These are phyloP conservation scores for Prunella strophiata DNA, from an alignment of 2,797 vertebrate species.

Conservation along the genomic window DNA sequence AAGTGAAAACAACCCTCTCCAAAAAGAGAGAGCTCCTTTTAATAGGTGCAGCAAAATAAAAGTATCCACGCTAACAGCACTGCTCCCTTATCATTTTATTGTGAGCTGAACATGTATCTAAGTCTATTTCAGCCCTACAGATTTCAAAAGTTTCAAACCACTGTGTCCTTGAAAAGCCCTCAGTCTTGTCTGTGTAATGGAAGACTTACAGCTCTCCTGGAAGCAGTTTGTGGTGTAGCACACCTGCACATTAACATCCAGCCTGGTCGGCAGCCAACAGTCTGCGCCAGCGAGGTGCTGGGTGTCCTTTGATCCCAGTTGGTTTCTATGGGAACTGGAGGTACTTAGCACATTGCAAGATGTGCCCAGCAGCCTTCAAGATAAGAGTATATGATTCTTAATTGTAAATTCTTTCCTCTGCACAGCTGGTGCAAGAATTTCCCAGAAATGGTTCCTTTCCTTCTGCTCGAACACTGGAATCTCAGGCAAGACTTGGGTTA, in stretches of 20 bases:
- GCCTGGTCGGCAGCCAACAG: background rate
- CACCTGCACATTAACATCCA: constrained; percentile 29
- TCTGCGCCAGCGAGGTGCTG: background rate
- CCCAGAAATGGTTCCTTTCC: background rate
- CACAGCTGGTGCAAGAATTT: background rate
- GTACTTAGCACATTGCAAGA: background rate
- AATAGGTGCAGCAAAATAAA: background rate
- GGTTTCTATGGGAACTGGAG: constrained; percentile 39
- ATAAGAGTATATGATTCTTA: background rate
- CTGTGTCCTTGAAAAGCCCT: constrained; percentile 20
- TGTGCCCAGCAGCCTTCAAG: background rate
- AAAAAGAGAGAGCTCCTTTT: background rate
- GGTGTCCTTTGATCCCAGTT: constrained; percentile 7
- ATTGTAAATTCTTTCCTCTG: background rate
- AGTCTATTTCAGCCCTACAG: background rate
- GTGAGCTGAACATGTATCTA: background rate
- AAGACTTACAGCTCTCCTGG: background rate
- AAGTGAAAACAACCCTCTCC: background rate
- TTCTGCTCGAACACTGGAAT: background rate
- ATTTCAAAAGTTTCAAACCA: background rate
- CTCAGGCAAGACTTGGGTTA: background rate
- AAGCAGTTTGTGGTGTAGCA: background rate
- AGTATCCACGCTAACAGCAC: background rate
- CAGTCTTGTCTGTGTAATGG: background rate
- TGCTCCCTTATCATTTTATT: background rate